Base-by-base conservation (phyloP, 37 sponge, comb jelly and placozoan genomes). In the Petrosia ficiformis region DNA sequence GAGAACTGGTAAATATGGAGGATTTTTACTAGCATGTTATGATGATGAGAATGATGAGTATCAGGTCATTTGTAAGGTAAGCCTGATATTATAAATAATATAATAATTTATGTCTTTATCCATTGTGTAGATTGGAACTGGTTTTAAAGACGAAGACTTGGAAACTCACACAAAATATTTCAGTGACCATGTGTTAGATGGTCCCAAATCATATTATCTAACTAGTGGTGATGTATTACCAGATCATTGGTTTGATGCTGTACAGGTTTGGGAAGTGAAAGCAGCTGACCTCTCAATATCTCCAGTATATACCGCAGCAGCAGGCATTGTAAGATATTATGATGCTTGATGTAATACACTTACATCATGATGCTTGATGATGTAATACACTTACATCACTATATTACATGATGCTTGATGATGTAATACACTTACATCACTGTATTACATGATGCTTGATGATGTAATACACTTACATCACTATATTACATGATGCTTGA, bases 201-300 rank as follows among this genome's bases (percentile, higher is more conserved):
- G 38, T 31, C 84, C 87, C 28, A 95, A 90, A 73, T 68, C 90
- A 35, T 98, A 98, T 89, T 98, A 98, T 69, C 77, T 79, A 57
- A 65, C 58, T 79, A 89, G 79, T 48, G 83, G 82, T 34, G 73
- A 85, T 2, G 81, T 68, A 4, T 67, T 56, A 8, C 94, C 99
- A 1, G 96, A 98, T 44, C 91, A 89, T 39, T 98, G 99, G 99
- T 95, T 98, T 75, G 99, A 98, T 25, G 58, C 91, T 64, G 82
- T 86, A 6, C 82, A 93, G 85, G 99, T 98, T 34, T 98, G 99
- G 99, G 99, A 98, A 66, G 92, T 98, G 52, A 95, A 95, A 67
- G 97, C 93, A 38, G 99, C 99, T 65, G 99, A 98, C 71, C 72
- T 98, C 42, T 89, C 96, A 57, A 87, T 98, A 63, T 98, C 99